phyloP scores from a whole-genome alignment of 2,113 vertebrate species.

The Bubo bubo region DNA sequence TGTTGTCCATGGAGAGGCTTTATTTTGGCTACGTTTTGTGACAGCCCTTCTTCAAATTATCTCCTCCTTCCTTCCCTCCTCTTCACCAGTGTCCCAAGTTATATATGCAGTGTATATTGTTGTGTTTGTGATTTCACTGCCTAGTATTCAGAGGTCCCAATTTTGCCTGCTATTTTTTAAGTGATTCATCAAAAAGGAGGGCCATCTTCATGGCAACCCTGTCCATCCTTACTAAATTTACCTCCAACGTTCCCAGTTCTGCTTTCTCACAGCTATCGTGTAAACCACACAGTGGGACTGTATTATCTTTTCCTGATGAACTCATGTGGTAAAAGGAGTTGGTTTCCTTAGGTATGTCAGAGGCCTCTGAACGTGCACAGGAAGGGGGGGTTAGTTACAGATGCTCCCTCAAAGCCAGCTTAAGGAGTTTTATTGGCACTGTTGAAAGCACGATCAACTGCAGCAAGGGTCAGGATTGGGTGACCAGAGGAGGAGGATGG shows the following conservation, averaged over 20 bases:
- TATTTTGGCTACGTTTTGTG: background rate
- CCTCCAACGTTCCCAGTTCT: background rate
- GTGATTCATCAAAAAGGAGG: background rate
- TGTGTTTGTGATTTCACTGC: background rate
- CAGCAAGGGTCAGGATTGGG: background rate
- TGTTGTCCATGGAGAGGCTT: slow-evolving; percentile 11
- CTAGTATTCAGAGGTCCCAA: background rate
- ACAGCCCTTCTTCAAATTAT: background rate
- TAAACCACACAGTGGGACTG: background rate
- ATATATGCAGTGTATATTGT: background rate
- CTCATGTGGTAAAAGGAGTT: background rate
- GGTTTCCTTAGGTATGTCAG: background rate
- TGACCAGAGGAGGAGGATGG: background rate
- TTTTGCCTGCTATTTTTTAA: background rate
- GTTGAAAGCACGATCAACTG: background rate
- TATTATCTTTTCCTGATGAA: background rate
- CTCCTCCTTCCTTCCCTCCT: background rate
- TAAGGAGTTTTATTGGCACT: background rate
- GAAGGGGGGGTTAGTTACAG: background rate
- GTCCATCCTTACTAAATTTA: background rate
- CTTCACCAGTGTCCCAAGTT: background rate
- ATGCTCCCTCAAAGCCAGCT: background rate
- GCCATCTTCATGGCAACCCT: background rate
- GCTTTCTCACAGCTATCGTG: background rate
- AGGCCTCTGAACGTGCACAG: background rate